Percentiles rank a stretch among this genome's conserved stretches.
phyloP scores from a whole-genome alignment of 1,140 invertebrate genomes.

The Anastrepha ludens region DNA sequence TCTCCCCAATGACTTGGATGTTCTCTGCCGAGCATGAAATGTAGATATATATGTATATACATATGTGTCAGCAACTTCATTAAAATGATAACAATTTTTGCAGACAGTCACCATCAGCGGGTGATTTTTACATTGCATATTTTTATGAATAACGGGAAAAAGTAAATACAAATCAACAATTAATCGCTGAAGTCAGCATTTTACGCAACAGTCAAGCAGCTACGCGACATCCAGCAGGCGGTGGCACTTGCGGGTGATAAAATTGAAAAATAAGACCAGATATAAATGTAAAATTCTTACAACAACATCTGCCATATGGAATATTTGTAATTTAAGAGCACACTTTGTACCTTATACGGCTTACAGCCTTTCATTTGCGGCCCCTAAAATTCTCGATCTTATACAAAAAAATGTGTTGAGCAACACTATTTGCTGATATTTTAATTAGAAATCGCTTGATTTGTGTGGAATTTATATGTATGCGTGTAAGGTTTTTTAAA shows the following conservation, averaged over 20 bases:
- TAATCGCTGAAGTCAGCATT: conserved; percentile 17
- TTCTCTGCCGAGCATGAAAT: neutral
- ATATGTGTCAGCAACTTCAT: conserved; percentile 40
- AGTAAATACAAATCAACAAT: neutral
- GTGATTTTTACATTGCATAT: neutral
- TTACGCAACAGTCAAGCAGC: neutral
- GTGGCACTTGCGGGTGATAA: neutral
- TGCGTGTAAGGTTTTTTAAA: too few species aligned
- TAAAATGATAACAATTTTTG: conserved; percentile 50
- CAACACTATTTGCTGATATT: too few species aligned
- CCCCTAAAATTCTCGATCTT: too few species aligned
- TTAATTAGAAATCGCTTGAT: too few species aligned
- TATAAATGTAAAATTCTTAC: too few species aligned
- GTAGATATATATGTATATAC: neutral
- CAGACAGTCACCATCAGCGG: conserved; percentile 3
- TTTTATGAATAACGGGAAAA: too few species aligned
- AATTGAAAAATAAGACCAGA: neutral
- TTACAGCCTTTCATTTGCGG: too few species aligned
- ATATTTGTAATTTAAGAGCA: too few species aligned
- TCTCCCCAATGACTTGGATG: neutral
- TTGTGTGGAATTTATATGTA: too few species aligned
- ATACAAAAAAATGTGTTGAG: too few species aligned
- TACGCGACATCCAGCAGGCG: neutral
- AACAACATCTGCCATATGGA: too few species aligned
- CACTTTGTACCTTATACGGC: too few species aligned